A percentile compares a stretch with the other conserved stretches of the same genome.
Conservation (phyloP, 2,888 invertebrate species). For the Aethes cnicana region DNA sequence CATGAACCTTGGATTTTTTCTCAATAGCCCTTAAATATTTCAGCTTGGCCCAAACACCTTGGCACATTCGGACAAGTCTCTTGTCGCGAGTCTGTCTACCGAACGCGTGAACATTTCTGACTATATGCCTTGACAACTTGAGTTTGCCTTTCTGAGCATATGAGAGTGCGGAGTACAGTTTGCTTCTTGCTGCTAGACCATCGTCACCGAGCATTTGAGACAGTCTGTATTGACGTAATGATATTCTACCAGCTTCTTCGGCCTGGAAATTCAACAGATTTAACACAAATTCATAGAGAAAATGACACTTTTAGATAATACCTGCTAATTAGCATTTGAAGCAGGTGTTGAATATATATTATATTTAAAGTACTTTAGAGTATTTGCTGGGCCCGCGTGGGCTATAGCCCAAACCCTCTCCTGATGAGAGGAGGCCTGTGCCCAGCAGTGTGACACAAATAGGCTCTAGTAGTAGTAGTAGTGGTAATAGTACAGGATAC, state of each 20-base stretch:
- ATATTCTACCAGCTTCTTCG: constrained; percentile 93
- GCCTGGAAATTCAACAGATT: too few species aligned
- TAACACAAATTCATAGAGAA: too few species aligned
- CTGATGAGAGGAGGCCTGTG: too few species aligned
- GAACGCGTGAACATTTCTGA: constrained; percentile 67
- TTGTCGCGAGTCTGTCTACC: constrained; percentile 80
- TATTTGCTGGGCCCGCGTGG: too few species aligned
- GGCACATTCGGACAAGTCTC: constrained; percentile 90
- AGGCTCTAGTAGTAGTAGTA: too few species aligned
- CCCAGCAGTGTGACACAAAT: too few species aligned
- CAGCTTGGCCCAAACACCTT: constrained; percentile 92
- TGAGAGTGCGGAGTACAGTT: constrained; percentile 93
- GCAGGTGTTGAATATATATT: too few species aligned
- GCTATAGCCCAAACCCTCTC: too few species aligned
- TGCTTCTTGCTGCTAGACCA: constrained; percentile 89
- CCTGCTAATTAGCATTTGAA: too few species aligned
- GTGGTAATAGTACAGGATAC: too few species aligned
- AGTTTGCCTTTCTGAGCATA: constrained; percentile 91
- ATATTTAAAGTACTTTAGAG: too few species aligned
- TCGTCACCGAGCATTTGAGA: constrained; percentile 93
- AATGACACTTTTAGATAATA: too few species aligned
- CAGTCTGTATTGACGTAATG: constrained; percentile 90
- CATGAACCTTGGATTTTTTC: constrained; percentile 30
- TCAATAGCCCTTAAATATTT: constrained; percentile 77
- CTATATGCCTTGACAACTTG: constrained; percentile 83